phyloP scores from a whole-genome alignment of 2,888 invertebrate genomes.

The Serripes groenlandicus region DNA sequence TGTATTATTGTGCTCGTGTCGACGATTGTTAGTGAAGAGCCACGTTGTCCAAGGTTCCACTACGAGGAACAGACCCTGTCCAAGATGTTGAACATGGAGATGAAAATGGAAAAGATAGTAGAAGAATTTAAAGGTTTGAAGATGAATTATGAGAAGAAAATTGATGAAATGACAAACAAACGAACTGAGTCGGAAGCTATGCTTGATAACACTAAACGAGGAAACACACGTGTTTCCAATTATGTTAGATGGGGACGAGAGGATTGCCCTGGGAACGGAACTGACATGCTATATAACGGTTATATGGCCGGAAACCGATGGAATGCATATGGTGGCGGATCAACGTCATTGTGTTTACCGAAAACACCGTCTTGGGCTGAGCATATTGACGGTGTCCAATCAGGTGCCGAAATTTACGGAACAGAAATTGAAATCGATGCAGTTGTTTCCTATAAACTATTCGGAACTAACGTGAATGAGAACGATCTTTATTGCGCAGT shows the following conservation, averaged over 20 bases:
- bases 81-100: constrained; percentile 13
- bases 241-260: constrained; percentile 3
- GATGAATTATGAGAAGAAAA: not conserved
- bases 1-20: not conserved
- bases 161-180: not conserved
- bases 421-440: not conserved
- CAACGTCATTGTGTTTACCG: not conserved
- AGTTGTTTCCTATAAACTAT: not conserved
- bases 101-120: not conserved
- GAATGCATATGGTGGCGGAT: not conserved
- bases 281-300: not conserved
- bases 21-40: not conserved
- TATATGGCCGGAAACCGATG: not conserved
- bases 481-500: not conserved
- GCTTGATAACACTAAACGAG: no score
- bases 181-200: not conserved
- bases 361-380: not conserved
- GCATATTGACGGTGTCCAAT: not conserved
- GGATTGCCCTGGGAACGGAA: not conserved
- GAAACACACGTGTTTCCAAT: not conserved
- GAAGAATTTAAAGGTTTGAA: not conserved
- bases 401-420: not conserved
- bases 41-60: constrained; percentile 2
- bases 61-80: constrained; percentile 11
- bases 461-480: not conserved